Base-by-base conservation (phyloP, 2,797 vertebrate genomes). In the Alouatta caraya region DNA sequence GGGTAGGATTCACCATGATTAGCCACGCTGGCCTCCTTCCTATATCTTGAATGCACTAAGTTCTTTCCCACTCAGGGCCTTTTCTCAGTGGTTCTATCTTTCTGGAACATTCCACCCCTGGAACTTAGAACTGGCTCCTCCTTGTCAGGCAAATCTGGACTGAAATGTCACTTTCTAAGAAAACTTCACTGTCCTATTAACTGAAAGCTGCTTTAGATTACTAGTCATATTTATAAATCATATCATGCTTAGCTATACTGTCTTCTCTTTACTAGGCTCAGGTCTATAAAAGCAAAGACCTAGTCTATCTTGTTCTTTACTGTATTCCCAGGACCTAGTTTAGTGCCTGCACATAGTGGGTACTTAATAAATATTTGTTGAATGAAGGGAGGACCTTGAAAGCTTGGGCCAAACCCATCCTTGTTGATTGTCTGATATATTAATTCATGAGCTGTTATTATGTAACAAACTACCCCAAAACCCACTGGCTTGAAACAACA, bases 381-480 rank as follows among this genome's bases (percentile, higher is more conserved):
- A 79, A 48, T 28, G 82, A 90, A 93, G 46, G 59, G 37, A 95
- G 22, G n/a, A 46, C 39, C 14, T 76, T 72, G 42, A 93, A 12
- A 3, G 52, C 7, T 80, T 87, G 92, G 28, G 37, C 14, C 19
- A 89, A 78, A 73, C 55, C 44, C 8, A 48, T 89, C 48, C 22
- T 94, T 67, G 90, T 37, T 75, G 52, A 46, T 57, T 22, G 3
- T 42, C 26, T 14, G 8, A 19, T 24, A 48, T 26, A 7, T 46
- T 84, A 44, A 42, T 50, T 89, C 75, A 37, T 64, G 76, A 75
- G 24, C 33, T 90, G 84, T 42, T 57, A 22, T n/a, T 48, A 26
- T 61, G 4, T 24, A 57, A 44, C 26, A 57, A 79, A 48, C 64
- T 88, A 17, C 39, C 28, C 44, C 44, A 57, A 79, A 39, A 70